phyloP scores from a whole-genome alignment of 2,797 vertebrate species.

The Danio choprae region DNA sequence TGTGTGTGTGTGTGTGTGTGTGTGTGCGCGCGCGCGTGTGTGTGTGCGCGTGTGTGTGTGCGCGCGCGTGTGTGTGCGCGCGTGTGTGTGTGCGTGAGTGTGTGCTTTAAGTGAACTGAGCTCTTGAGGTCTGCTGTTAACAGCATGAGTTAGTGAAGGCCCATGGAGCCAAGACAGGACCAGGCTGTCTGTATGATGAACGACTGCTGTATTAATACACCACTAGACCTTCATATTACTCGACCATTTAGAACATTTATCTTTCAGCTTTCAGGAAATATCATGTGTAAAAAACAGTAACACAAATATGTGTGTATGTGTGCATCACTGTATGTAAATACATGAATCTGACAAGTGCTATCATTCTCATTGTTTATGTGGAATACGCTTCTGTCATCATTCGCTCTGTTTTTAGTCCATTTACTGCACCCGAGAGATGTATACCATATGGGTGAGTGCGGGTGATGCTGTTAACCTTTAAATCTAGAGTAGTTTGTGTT shows the following conservation, averaged over 20 bases:
- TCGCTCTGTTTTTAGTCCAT: constrained; percentile 24
- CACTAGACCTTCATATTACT: constrained; percentile 35
- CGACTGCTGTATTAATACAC: constrained; percentile 38
- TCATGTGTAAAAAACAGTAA: constrained; percentile 8
- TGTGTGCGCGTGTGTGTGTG: not conserved
- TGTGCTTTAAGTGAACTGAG: not conserved
- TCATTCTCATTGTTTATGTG: not conserved
- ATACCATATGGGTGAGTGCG: constrained; percentile 9
- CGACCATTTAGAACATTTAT: constrained; percentile 42
- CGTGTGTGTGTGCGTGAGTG: not conserved
- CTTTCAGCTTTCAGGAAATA: constrained; percentile 24
- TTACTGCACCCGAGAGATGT: constrained; percentile 13
- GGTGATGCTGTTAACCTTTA: constrained; percentile 22
- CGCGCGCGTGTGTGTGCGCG: not conserved
- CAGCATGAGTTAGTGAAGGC: constrained; percentile 20
- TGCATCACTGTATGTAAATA: constrained; percentile 49
- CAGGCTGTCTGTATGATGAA: constrained; percentile 31
- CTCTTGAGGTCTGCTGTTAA: constrained; percentile 29
- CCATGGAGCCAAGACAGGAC: constrained; percentile 22
- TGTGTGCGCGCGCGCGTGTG: too few relatives aligned
- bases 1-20: too few relatives aligned
- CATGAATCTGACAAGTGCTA: constrained; percentile 19
- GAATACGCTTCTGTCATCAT: constrained; percentile 42
- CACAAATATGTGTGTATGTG: constrained; percentile 58
- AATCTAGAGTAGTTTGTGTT: constrained; percentile 27